phyloP scores from a whole-genome alignment of 2,113 vertebrate genomes.

The Pristiophorus japonicus region DNA sequence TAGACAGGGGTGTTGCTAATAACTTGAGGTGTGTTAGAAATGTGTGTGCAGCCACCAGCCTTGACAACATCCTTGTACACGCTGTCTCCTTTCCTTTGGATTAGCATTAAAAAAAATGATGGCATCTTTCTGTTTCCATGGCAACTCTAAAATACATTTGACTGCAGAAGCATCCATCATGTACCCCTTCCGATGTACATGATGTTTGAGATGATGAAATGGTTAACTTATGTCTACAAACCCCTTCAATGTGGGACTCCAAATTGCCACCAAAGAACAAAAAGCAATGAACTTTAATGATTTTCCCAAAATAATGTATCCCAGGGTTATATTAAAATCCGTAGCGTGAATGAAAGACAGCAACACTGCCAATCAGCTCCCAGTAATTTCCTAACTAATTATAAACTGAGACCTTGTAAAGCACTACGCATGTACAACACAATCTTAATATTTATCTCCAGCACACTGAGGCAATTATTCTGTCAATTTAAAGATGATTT shows the following conservation, averaged over 20 bases:
- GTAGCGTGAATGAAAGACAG: slow-evolving; percentile 6
- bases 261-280: neutral
- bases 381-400: slow-evolving; percentile 9
- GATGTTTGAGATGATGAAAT: neutral
- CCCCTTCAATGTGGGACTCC: neutral
- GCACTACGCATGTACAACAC: neutral
- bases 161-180: neutral
- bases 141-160: neutral
- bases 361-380: neutral
- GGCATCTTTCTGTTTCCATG: neutral
- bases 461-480: slow-evolving; percentile 15
- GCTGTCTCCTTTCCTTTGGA: neutral
- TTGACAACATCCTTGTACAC: neutral
- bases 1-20: neutral
- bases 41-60: neutral
- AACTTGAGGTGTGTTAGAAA: neutral
- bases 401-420: neutral
- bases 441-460: slow-evolving; percentile 2
- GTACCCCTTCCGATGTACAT: neutral
- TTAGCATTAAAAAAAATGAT: neutral
- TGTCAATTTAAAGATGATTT: slow-evolving; percentile 17
- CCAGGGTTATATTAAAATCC: slow-evolving; percentile 27
- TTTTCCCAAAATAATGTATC: slow-evolving; percentile 22
- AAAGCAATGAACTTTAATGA: slow-evolving; percentile 17
- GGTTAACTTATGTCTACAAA: neutral